Evolutionary conservation across 2,113 vertebrate genomes (phyloP), one percentile per base, ranked within the genome.

Genomic region (Lampris megalopsis): DNA sequence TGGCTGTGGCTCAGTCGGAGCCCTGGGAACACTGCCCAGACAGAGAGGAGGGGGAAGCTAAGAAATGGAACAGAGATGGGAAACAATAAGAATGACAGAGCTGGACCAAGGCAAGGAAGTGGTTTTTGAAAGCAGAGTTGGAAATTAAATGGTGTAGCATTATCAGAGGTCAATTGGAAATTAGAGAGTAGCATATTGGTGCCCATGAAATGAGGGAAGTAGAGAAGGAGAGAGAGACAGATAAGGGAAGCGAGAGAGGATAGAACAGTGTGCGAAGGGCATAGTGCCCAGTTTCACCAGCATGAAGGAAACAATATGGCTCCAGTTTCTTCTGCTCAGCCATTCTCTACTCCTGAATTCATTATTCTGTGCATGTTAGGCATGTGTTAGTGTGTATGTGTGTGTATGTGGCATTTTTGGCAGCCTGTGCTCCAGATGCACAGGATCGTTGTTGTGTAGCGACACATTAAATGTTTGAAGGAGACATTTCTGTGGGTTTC

Each of bases 381-480:
- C 52, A 43, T 69, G 74, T 77, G 74, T 66, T 65, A 62, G 35
- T 45, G 63, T 62, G 72, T 80, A 41, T 67, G 57, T 63, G 43
- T 60, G 50, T 62, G 61, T 82, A 71, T 67, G 49, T 87, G 75
- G 78, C 57, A 82, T 84, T 11, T 86, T 87, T 92, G 87, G 83
- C 92, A 94, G 93, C 94, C 93, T 95, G 92, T 85, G 87, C 77
- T 87, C 92, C 93, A 95, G 95, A 95, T 95, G 94, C 94, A 83
- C 62, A 66, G 79, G 93, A 93, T 90, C 92, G 91, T 95, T 95
- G 93, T 94, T 94, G 88, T 92, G 91, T 92, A 92, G 91, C 61
- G 67, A 82, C 91, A 93, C 92, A 92, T 93, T 94, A 95, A 95
- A 96, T 95, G 92, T 92, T 91, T 94, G 94, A 94, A 93, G 85